Evolutionary conservation across 1,140 invertebrate species (phyloP).

Genomic region (Melitaea cinxia): DNA sequence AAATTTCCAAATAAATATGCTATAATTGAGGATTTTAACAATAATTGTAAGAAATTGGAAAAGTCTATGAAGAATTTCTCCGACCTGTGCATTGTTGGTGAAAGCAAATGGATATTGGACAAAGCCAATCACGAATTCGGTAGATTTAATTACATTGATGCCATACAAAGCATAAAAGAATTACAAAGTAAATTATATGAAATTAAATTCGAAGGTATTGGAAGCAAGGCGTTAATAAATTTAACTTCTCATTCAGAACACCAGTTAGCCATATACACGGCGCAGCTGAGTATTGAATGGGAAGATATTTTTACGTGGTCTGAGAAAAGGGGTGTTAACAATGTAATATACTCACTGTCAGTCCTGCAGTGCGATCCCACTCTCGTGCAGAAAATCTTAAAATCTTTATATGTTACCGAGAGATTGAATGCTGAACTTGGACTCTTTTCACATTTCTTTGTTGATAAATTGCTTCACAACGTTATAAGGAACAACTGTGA

Average conservation of each 20-base stretch:
- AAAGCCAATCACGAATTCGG: constrained; percentile 62
- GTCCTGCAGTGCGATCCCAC: constrained; percentile 67
- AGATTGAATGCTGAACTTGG: constrained; percentile 63
- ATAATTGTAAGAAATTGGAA: constrained; percentile 51
- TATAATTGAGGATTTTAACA: constrained; percentile 56
- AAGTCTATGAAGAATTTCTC: constrained; percentile 48
- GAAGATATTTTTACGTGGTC: constrained; percentile 69
- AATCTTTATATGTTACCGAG: constrained; percentile 59
- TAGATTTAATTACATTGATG: constrained; percentile 63
- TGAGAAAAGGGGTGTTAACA: constrained; percentile 56
- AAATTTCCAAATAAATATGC: constrained; percentile 39
- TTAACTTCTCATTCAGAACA: constrained; percentile 59
- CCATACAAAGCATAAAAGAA: constrained; percentile 57
- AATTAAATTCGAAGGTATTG: constrained; percentile 61
- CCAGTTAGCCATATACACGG: constrained; percentile 60
- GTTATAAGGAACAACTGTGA: constrained; percentile 71
- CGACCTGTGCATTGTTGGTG: constrained; percentile 55
- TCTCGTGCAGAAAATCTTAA: constrained; percentile 63
- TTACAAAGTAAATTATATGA: constrained; percentile 52
- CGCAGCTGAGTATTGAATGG: constrained; percentile 69
- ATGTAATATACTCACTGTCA: constrained; percentile 62
- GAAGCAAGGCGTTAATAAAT: constrained; percentile 53
- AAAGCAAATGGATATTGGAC: constrained; percentile 56
- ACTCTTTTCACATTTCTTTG: constrained; percentile 69
- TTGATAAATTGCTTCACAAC: constrained; percentile 63